Conservation (phyloP, 2,888 invertebrate species). For the Thecocarcelia acutangulata region DNA sequence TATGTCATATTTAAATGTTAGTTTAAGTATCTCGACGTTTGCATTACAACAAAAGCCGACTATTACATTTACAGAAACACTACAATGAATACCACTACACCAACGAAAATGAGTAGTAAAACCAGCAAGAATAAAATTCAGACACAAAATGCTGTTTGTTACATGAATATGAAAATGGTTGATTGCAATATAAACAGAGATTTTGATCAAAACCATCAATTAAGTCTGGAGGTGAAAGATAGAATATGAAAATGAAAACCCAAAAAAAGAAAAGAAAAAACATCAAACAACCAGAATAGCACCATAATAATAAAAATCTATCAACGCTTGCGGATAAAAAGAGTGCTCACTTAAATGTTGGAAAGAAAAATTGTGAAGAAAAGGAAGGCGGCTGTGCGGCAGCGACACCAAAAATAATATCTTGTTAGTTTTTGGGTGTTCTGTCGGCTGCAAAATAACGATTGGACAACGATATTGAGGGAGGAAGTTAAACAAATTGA, state of each 20-base stretch:
- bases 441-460: constrained; percentile 4
- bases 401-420: background rate
- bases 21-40: constrained; percentile 27
- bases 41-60: constrained; percentile 43
- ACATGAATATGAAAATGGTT: background rate
- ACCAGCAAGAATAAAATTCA: constrained; percentile 42
- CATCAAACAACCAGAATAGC: constrained; percentile 31
- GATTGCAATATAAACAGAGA: constrained; percentile 54
- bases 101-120: constrained; percentile 16
- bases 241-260: constrained; percentile 36
- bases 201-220: constrained; percentile 69
- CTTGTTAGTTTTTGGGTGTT: constrained; percentile 25
- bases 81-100: background rate
- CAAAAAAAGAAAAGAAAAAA: background rate
- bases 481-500: constrained; percentile 38
- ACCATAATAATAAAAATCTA: constrained; percentile 60
- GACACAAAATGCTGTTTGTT: constrained; percentile 3
- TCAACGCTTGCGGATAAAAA: constrained; percentile 60
- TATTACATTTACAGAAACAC: constrained; percentile 9
- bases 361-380: background rate
- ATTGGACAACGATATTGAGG: constrained; percentile 19
- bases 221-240: constrained; percentile 58
- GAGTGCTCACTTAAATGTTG: constrained; percentile 6
- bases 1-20: constrained; percentile 32
- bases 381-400: background rate